Evolutionary conservation across 2,113 vertebrate species (phyloP).

Genomic region (Oophaga pumilio): DNA sequence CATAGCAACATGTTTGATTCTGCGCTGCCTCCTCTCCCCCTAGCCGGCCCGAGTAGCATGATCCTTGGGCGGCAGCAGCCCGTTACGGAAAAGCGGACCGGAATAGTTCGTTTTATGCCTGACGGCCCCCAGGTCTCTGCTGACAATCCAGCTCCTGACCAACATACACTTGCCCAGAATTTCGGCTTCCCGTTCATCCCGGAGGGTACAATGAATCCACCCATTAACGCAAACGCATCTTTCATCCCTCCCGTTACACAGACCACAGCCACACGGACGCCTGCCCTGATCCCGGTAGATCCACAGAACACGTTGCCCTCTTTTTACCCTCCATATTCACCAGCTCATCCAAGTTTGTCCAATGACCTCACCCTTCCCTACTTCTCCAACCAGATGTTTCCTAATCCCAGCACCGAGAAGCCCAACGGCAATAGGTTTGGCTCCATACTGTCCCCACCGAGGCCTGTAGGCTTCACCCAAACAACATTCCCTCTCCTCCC

Average conservation of each 20-base stretch:
- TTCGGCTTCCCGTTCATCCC: conserved; percentile 96
- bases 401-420: conserved; percentile 90
- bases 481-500: conserved; percentile 93
- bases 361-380: conserved; percentile 95
- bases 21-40: conserved; percentile 83
- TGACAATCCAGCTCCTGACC: conserved; percentile 85
- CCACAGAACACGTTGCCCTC: conserved; percentile 92
- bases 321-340: conserved; percentile 94
- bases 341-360: conserved; percentile 93
- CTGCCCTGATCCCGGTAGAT: conserved; percentile 92
- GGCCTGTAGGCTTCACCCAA: conserved; percentile 94
- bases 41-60: conserved; percentile 82
- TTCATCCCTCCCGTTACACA: conserved; percentile 96
- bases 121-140: conserved; percentile 86
- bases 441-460: conserved; percentile 96
- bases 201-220: conserved; percentile 91
- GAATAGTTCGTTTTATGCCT: conserved; percentile 93
- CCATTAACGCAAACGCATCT: conserved; percentile 90
- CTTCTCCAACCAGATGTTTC: conserved; percentile 98
- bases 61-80: conserved; percentile 88
- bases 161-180: conserved; percentile 89
- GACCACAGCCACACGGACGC: conserved; percentile 83
- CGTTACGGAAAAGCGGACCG: conserved; percentile 83
- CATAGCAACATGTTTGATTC: conserved; percentile 88
- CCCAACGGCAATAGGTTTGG: conserved; percentile 89